Evolutionary conservation across 2,888 invertebrate species (phyloP).

Genomic region (Diarsia dahlii): DNA sequence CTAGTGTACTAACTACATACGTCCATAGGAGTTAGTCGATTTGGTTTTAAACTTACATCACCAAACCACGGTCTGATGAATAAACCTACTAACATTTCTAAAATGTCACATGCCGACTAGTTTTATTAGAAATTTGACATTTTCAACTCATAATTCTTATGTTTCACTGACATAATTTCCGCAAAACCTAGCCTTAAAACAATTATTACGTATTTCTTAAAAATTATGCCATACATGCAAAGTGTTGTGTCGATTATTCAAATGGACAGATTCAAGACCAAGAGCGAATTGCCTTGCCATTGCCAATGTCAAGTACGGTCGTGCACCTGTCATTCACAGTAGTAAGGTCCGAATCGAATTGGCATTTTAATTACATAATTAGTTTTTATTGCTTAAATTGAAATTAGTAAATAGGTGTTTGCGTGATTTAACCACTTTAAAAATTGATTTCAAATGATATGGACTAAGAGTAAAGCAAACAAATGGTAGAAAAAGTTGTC

Average conservation of each 20-base stretch:
- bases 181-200: not conserved
- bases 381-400: not conserved
- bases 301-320: constrained; percentile 74
- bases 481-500: not conserved
- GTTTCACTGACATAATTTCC: too few species aligned
- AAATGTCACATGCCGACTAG: not conserved
- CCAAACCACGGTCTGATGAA: constrained; percentile 1
- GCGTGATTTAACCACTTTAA: not conserved
- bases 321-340: constrained; percentile 41
- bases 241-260: constrained; percentile 23
- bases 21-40: not conserved
- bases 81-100: constrained; percentile 38
- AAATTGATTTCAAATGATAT: not conserved
- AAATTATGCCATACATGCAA: not conserved
- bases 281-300: constrained; percentile 63
- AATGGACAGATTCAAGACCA: constrained; percentile 60
- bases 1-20: not conserved
- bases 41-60: not conserved
- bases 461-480: constrained; percentile 4
- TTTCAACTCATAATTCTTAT: constrained; percentile 10
- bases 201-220: not conserved
- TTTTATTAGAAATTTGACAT: constrained; percentile 34
- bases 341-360: not conserved
- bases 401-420: not conserved
- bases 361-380: not conserved